Percentiles rank a stretch among this genome's conserved stretches.
Evolutionary conservation across 2,888 invertebrate species (phyloP).

Genomic region (Mythimna pallens): DNA sequence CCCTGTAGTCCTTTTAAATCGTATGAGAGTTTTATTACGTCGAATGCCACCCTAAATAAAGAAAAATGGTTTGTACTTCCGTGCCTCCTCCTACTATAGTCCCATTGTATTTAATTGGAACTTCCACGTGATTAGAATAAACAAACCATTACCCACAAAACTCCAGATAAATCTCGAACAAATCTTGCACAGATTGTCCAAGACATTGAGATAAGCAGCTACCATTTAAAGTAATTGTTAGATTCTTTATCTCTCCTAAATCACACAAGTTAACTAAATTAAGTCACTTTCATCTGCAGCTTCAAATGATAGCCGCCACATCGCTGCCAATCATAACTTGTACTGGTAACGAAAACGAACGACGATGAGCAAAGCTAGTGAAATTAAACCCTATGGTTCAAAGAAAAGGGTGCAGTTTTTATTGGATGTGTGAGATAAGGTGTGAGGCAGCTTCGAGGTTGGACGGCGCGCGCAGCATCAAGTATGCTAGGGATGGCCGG

Average conservation of each 20-base stretch:
- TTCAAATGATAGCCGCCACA: conserved; percentile 51
- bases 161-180: not conserved
- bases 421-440: conserved; percentile 74
- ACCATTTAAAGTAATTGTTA: conserved; percentile 31
- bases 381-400: conserved; percentile 53
- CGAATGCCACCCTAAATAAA: not conserved
- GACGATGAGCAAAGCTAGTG: conserved; percentile 31
- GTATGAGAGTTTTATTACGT: not conserved
- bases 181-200: conserved; percentile 5
- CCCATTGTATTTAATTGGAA: not conserved
- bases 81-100: not conserved
- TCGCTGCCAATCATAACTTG: conserved; percentile 73
- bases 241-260: conserved; percentile 27
- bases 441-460: conserved; percentile 74
- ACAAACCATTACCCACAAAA: not conserved
- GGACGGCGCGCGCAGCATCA: conserved; percentile 85
- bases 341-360: conserved; percentile 66
- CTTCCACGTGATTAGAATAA: not conserved
- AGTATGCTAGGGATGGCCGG: conserved; percentile 72
- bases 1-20: no score
- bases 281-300: conserved; percentile 25
- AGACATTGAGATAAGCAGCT: conserved; percentile 18
- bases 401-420: conserved; percentile 66
- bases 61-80: not conserved
- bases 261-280: conserved; percentile 39